Conservation (phyloP, 23 tunicate genomes). For the Styela clava region DNA sequence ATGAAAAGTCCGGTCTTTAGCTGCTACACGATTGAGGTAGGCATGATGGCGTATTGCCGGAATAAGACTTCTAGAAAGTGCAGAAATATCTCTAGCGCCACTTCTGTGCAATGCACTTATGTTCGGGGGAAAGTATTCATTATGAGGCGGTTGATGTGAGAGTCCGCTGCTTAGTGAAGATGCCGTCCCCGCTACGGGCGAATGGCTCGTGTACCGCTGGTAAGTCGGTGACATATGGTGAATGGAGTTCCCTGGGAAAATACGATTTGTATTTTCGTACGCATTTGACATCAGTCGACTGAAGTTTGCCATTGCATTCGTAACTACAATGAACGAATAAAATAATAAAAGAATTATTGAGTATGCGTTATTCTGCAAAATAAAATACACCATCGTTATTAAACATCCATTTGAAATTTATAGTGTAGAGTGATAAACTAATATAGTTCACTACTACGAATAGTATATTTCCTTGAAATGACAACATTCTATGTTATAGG, state of each 20-base stretch:
- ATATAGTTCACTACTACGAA: no score
- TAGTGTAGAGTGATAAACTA: no score
- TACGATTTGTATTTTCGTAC: not conserved
- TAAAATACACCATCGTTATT: no score
- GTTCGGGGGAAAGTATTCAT: not conserved
- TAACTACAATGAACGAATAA: not conserved
- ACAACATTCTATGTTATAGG: no score
- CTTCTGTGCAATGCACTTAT: not conserved
- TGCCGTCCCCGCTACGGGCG: not conserved
- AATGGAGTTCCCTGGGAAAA: not conserved
- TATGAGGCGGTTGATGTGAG: not conserved
- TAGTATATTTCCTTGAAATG: no score
- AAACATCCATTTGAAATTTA: no score
- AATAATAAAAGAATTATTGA: no score
- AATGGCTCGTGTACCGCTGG: not conserved
- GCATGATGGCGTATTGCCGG: slow-evolving; percentile 3
- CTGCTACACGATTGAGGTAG: slow-evolving; percentile 1
- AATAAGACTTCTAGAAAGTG: not conserved
- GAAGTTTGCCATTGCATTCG: not conserved
- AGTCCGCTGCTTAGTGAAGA: not conserved
- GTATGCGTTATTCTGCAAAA: no score
- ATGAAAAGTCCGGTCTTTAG: not conserved
- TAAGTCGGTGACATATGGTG: not conserved
- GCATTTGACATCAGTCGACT: not conserved
- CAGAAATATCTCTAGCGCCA: not conserved